Conservation (phyloP, 1,140 invertebrate species). For the Lordiphosa mommai region DNA sequence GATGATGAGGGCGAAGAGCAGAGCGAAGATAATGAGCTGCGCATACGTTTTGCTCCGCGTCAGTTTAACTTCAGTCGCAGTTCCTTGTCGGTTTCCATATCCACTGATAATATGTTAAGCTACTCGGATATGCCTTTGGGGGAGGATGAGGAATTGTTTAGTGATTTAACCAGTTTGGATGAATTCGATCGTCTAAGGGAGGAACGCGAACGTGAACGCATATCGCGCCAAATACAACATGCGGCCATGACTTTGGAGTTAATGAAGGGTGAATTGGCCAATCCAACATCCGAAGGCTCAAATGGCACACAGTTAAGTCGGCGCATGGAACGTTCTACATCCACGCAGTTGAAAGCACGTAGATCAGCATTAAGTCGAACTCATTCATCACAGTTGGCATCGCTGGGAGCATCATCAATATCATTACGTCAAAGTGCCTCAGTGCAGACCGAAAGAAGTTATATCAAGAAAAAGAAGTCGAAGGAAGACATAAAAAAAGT, state of each 20-base stretch:
- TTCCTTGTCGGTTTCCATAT: constrained; percentile 24
- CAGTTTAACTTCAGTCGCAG: constrained; percentile 21
- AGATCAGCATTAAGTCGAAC: too few species aligned
- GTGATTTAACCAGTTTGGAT: constrained; percentile 23
- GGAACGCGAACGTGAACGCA: constrained; percentile 43
- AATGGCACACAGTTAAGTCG: too few species aligned
- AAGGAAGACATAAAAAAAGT: too few species aligned
- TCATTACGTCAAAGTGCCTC: too few species aligned
- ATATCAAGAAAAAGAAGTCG: too few species aligned
- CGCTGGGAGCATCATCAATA: too few species aligned
- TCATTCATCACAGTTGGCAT: too few species aligned
- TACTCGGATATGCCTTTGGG: not conserved
- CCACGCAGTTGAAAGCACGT: too few species aligned
- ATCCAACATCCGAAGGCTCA: not conserved
- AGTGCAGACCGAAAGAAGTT: too few species aligned
- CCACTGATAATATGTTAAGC: not conserved
- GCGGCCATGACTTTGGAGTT: constrained; percentile 54
- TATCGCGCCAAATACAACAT: constrained; percentile 40
- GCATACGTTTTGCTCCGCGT: constrained; percentile 39
- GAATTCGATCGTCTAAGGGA: constrained; percentile 49
- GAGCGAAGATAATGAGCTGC: constrained; percentile 12
- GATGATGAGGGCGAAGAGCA: constrained; percentile 13
- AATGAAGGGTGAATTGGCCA: constrained; percentile 34
- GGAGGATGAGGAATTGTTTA: not conserved
- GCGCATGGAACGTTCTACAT: too few species aligned